Evolutionary conservation across 2,888 invertebrate genomes (phyloP).

Genomic region (Platycheirus rosarum): DNA sequence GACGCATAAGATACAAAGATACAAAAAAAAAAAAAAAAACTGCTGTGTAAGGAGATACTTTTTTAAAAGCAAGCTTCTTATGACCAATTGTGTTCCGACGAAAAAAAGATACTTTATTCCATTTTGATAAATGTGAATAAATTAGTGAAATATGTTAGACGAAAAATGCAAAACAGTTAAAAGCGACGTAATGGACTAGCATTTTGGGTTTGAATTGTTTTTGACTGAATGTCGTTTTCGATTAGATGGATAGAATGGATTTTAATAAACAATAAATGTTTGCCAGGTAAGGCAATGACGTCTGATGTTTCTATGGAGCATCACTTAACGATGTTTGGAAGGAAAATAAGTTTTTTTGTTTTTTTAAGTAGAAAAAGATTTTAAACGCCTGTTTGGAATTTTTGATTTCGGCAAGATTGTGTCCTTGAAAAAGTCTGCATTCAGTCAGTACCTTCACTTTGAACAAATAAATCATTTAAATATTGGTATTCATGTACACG

Average conservation of each 20-base stretch:
- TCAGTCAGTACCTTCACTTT: background rate
- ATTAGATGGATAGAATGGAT: conserved; percentile 20
- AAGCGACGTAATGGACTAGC: conserved; percentile 39
- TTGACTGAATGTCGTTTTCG: conserved; percentile 14
- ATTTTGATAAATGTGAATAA: background rate
- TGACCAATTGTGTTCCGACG: too few relatives aligned
- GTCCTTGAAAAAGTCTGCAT: too few relatives aligned
- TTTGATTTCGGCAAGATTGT: too few relatives aligned
- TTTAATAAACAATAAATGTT: conserved; percentile 18
- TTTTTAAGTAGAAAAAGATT: too few relatives aligned
- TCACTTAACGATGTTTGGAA: background rate
- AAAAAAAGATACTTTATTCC: background rate
- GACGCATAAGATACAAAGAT: background rate
- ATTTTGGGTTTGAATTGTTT: conserved; percentile 47
- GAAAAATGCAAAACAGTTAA: background rate
- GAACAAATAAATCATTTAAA: too few relatives aligned
- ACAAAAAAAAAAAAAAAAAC: background rate
- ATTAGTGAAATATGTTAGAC: background rate
- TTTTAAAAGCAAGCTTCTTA: conserved; percentile 2
- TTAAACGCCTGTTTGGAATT: too few relatives aligned
- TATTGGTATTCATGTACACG: too few relatives aligned
- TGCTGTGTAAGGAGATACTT: conserved; percentile 4
- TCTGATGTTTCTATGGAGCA: background rate
- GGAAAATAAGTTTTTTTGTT: too few relatives aligned
- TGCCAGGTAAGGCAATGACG: too few relatives aligned